Percentiles rank a stretch among this genome's conserved stretches.
Conservation (phyloP, 2,797 vertebrate genomes). For the Pipistrellus pipistrellus region DNA sequence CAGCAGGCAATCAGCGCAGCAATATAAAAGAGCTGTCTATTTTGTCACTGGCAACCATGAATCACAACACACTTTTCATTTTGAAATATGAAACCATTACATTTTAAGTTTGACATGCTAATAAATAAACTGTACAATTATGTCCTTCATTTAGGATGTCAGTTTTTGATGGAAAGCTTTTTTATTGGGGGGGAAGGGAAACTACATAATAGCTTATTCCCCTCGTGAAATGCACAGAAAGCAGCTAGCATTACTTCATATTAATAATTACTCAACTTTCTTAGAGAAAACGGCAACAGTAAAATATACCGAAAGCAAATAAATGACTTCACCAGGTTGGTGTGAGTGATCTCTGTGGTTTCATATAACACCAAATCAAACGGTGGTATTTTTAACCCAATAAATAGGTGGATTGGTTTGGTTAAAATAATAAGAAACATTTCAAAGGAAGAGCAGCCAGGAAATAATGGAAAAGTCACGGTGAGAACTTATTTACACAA, state of each 20-base stretch:
- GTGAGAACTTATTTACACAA: background rate
- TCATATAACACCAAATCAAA: background rate
- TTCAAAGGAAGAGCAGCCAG: background rate
- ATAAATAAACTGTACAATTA: constrained; percentile 66
- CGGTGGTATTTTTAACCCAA: constrained; percentile 21
- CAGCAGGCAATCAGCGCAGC: constrained; percentile 8
- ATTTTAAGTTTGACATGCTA: constrained; percentile 62
- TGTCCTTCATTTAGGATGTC: constrained; percentile 69
- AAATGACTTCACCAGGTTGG: background rate
- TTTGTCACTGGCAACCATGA: constrained; percentile 39
- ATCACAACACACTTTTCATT: constrained; percentile 74
- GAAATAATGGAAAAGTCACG: background rate
- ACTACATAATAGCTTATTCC: constrained; percentile 64
- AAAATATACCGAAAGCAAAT: constrained; percentile 63
- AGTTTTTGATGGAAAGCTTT: constrained; percentile 75
- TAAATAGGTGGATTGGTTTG: background rate
- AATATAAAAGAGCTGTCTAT: constrained; percentile 68
- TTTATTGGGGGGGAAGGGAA: constrained; percentile 70
- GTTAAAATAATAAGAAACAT: constrained; percentile 38
- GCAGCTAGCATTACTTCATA: constrained; percentile 49
- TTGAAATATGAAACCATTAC: constrained; percentile 72
- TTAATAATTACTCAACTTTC: constrained; percentile 61
- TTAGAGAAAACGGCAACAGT: constrained; percentile 13
- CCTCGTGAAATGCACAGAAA: constrained; percentile 52
- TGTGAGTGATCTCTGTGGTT: background rate